phyloP scores from a whole-genome alignment of 2,888 invertebrate species.

The Dicyrtomina minuta region DNA sequence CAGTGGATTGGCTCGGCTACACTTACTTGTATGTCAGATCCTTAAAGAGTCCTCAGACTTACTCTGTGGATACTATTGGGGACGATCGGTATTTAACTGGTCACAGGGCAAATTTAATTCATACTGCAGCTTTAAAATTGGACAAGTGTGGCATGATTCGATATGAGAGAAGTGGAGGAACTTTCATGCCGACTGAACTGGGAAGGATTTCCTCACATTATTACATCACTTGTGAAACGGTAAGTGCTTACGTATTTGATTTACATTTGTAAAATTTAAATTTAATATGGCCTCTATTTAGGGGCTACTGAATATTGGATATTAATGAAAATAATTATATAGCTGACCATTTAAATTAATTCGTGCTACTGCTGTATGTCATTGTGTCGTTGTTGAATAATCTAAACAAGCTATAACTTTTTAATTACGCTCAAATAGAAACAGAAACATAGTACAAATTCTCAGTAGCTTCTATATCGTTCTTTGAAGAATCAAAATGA shows the following conservation, averaged over 20 bases:
- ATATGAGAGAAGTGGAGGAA: constrained; percentile 91
- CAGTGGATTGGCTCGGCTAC: constrained; percentile 92
- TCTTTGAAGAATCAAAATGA: too few species aligned
- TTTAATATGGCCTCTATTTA: background rate
- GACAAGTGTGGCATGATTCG: constrained; percentile 94
- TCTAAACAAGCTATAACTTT: too few species aligned
- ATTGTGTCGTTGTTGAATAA: too few species aligned
- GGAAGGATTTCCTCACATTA: constrained; percentile 98
- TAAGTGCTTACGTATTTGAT: constrained; percentile 20
- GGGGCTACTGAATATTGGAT: background rate
- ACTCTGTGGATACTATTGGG: constrained; percentile 66
- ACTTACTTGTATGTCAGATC: constrained; percentile 85
- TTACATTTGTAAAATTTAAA: too few species aligned
- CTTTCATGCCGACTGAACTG: constrained; percentile 85
- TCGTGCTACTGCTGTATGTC: background rate
- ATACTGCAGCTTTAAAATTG: constrained; percentile 86
- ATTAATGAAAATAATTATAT: background rate
- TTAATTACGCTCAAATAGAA: too few species aligned
- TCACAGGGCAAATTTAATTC: constrained; percentile 89
- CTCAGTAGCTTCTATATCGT: too few species aligned
- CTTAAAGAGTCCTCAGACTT: constrained; percentile 43
- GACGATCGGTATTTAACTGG: constrained; percentile 84
- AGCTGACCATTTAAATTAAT: background rate
- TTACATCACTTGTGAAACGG: constrained; percentile 93
- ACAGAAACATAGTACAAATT: too few species aligned